Base-by-base conservation (phyloP, 1,140 invertebrate genomes). In the Ylistrum balloti region DNA sequence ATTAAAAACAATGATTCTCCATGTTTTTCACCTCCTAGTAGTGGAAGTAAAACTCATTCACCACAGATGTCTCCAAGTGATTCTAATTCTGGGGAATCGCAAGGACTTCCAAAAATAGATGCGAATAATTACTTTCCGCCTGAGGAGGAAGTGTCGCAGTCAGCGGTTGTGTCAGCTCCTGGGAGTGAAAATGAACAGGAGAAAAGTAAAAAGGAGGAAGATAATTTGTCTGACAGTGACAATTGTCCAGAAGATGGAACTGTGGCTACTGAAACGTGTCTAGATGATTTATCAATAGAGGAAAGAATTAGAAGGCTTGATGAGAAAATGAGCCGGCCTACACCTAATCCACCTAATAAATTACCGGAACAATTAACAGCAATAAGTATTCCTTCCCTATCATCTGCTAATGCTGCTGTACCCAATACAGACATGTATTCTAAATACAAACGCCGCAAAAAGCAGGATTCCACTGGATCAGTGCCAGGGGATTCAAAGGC, bases 281-380 rank as follows among this genome's bases (percentile, higher is more conserved):
- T 74, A n/a, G 93, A 93, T 86, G 92, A 93, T 89, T 90, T 93
- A 41, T 96, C 96, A 33, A 97, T 99, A 88, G 98, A 99, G 94
- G 98, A 99, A 95, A 97, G 98, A 90, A 98, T 99, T 96, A 96
- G 98, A 96, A 97, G 97, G 13, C 97, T 99, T 22, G 98, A 99
- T 96, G 98, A 99, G 95, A 98, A 98, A 95, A 90, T 96, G 74
- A 93, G 93, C 90, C 93, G 93, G 88, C 89, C 93, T 32, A 88
- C 91, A 34, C 91, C 94, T 45, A 90, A 92, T 85, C 88, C 93
- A 33, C 90, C 93, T 33, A 93, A 41, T 74, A 74, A 74, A 88
- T 86, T 45, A 38, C 91, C 48, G 89, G 89, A 85, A 32, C 91
- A 86, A 32, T 28, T 74, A 32, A 87, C 74, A 41, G 91, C 90